phyloP scores from a whole-genome alignment of 2,888 invertebrate genomes.

The Stenchaetothrips biformis region DNA sequence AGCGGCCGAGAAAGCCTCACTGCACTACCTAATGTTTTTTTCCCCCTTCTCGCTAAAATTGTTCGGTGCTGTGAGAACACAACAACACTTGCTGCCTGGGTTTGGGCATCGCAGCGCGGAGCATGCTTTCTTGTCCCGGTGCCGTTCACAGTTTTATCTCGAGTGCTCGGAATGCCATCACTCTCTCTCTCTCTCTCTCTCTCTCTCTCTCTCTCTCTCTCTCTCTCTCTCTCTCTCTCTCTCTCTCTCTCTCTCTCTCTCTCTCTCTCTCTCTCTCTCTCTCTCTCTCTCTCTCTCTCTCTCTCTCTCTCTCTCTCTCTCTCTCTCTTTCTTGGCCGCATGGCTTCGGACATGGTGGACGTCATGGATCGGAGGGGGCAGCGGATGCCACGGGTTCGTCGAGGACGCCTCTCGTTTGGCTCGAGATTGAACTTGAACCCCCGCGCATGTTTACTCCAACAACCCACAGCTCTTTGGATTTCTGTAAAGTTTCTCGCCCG shows the following conservation, averaged over 20 bases:
- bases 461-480: background rate
- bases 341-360: background rate
- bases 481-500: too few relatives aligned
- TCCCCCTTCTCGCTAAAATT: too few relatives aligned
- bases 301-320: background rate
- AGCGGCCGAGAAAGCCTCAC: too few relatives aligned
- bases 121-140: background rate
- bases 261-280: background rate
- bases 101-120: too few relatives aligned
- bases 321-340: too few relatives aligned
- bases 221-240: background rate
- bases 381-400: background rate
- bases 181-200: constrained; percentile 5
- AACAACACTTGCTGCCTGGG: too few relatives aligned
- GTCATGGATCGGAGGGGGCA: too few relatives aligned
- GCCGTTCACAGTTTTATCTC: background rate
- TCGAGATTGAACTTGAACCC: background rate
- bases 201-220: background rate
- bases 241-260: background rate
- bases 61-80: too few relatives aligned
- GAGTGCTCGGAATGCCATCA: background rate
- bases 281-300: too few relatives aligned
- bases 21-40: too few relatives aligned
- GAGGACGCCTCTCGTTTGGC: too few relatives aligned
- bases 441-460: too few relatives aligned